phyloP scores from a whole-genome alignment of 2,797 vertebrate species.

The Muraenolepis orangiensis region DNA sequence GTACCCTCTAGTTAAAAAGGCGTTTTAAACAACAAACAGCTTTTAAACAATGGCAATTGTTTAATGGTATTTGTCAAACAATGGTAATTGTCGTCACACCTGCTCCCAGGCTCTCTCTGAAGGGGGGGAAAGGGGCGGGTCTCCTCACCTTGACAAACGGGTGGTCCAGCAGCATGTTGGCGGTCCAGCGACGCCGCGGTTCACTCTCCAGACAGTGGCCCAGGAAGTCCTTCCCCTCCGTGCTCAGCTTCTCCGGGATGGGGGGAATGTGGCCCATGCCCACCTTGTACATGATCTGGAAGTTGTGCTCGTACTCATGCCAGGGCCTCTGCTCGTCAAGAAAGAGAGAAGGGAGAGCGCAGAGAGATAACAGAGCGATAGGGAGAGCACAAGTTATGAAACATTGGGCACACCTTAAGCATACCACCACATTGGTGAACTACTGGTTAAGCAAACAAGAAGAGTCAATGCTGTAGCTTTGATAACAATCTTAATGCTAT shows the following conservation, averaged over 20 bases:
- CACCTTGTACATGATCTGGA: slow-evolving; percentile 99
- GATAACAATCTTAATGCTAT: neutral
- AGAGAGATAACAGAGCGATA: no score
- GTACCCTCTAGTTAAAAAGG: no score
- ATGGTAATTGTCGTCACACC: no score
- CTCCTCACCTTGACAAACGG: slow-evolving; percentile 91
- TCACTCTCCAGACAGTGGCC: slow-evolving; percentile 95
- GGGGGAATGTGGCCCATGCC: slow-evolving; percentile 99
- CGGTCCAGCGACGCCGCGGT: slow-evolving; percentile 92
- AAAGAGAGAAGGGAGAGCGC: no score
- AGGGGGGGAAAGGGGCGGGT: neutral
- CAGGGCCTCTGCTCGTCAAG: slow-evolving; percentile 84
- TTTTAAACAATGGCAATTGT: no score
- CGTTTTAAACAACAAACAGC: no score
- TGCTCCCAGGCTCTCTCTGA: no score
- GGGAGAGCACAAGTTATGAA: no score
- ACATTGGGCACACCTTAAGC: neutral
- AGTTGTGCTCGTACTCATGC: slow-evolving; percentile 99
- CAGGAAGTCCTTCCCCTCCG: slow-evolving; percentile 96
- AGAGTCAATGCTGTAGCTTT: neutral
- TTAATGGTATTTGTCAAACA: no score
- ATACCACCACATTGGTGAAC: no score
- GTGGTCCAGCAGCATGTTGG: slow-evolving; percentile 96
- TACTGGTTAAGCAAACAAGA: neutral
- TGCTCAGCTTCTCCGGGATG: slow-evolving; percentile 93